phyloP scores from a whole-genome alignment of 2,797 vertebrate species.

The Darevskia nairensis region DNA sequence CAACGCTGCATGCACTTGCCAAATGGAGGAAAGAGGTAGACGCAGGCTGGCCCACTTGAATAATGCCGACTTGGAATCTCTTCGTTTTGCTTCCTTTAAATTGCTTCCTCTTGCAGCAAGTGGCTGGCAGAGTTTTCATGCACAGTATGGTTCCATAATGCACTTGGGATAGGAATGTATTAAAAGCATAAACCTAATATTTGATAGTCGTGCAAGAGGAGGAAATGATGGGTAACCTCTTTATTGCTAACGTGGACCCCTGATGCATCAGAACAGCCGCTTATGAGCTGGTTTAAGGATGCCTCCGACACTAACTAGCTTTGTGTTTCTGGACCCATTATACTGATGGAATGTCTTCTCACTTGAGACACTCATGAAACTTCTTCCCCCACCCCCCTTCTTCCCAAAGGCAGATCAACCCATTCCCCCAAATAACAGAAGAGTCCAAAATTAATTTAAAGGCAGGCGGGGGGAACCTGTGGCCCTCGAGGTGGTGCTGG shows the following conservation, averaged over 20 bases:
- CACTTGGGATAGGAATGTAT: slow-evolving; percentile 41
- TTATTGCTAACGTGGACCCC: slow-evolving; percentile 38
- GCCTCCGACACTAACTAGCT: not conserved
- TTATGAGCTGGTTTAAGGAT: slow-evolving; percentile 61
- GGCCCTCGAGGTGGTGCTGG: not conserved
- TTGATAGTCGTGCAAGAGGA: not conserved
- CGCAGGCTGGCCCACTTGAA: slow-evolving; percentile 24
- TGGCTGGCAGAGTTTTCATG: not conserved
- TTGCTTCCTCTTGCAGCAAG: slow-evolving; percentile 24
- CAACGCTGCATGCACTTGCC: not conserved
- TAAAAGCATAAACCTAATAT: not conserved
- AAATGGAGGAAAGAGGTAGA: slow-evolving; percentile 50
- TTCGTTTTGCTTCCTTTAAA: slow-evolving; percentile 21
- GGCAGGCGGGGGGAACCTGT: not conserved
- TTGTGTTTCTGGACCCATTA: not conserved
- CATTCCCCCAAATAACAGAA: not conserved
- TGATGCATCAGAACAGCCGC: slow-evolving; percentile 56
- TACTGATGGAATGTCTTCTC: slow-evolving; percentile 11
- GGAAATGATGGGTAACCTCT: not conserved
- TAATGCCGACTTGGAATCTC: not conserved
- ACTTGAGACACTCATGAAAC: not conserved
- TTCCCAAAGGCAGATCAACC: not conserved
- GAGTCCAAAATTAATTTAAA: not conserved
- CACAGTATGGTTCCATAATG: slow-evolving; percentile 25
- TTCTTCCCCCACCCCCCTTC: not conserved